Base-by-base conservation (phyloP, 2,797 vertebrate genomes). In the Nothura maculosa region DNA sequence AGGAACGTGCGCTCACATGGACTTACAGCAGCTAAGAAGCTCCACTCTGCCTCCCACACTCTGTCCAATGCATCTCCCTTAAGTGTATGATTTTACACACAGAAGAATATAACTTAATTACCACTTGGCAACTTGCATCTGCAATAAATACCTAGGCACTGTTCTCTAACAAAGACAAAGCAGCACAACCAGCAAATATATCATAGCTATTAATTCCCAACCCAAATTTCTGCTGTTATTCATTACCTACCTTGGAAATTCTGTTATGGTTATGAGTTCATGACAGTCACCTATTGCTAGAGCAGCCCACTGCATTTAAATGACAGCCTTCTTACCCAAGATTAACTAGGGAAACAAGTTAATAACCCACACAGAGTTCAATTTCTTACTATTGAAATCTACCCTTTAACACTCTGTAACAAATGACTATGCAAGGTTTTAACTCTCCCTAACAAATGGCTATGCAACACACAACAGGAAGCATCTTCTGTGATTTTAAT, bases 131-230 rank as follows among this genome's bases (percentile, higher is more conserved):
- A 81, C 8, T 18, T 12, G 5, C 28, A 74, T 45, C 30, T 68
- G 40, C 73, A 68, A 66, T 81, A 91, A 75, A 81, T 78, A 90
- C 15, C 43, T 45, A 80, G 77, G 54, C 16, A 70, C 6, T 48
- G n/a, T 58, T 82, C 79, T 58, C 79, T 78, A 76, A 70, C 47
- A 87, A 77, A 57, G 52, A 91, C 86, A 92, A 87, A 30, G 43
- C 55, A 86, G 47, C 22, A 63, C 63, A 87, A 79, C 32, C 28
- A 55, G 47, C 75, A 92, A 89, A 67, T 15, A 94, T 92, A 89
- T 87, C 69, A 87, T 2, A 73, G 55, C 52, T 89, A 91, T 91
- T 84, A 91, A 96, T 86, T 89, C 55, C 27, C 34, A 30, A 74
- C 19, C 70, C 32, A 86, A 74, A 77, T 84, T 93, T 95, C 48